Evolutionary conservation across 2,888 invertebrate genomes (phyloP), one percentile per base, ranked within the genome.

Genomic region (Pogonocherus hispidulus): DNA sequence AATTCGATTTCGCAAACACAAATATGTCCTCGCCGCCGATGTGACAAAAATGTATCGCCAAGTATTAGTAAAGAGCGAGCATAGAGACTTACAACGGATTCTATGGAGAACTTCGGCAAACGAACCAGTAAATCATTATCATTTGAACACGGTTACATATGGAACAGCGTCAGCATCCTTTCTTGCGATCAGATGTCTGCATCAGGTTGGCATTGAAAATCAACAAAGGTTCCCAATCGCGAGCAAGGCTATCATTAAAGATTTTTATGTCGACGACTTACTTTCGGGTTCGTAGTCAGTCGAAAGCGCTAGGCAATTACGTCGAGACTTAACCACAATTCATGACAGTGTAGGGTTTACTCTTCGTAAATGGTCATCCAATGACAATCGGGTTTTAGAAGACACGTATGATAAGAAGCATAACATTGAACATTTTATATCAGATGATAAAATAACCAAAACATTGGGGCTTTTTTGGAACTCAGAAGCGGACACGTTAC

Each of bases 211-310:
- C n/a, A 14, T 35, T 6, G 16, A 63, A 11, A 49, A 62, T 19
- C 1, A 56, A 49, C 1, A 5, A 2, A 22, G 62, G 63, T 52
- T 59, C 63, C 68, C 68, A 3, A 19, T 46, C 14, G 41, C 51
- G 4, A 32, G 66, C 32, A n/a, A 63, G 27, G 57, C 44, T 6
- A 71, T 69, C 0, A 11, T 32, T 41, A 57, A 35, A 1, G 54
- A 66, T 54, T 66, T 71, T 46, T 71, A 71, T 22, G 66, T 71
- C 9, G 69, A 71, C 47, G 66, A 69, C 16, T 14, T 71, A 1
- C 19, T 71, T 11, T 37, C 63, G 9, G 63, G 66, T 2, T 46
- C 59, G 9, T 63, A 66, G 11, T 19, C 56, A 18, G 22, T 59
- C n/a, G 49, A 65, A 8, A 47, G 62, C 1, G 18, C 59, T 2